phyloP scores from a whole-genome alignment of 2,888 invertebrate genomes.

The Auanema sp. region DNA sequence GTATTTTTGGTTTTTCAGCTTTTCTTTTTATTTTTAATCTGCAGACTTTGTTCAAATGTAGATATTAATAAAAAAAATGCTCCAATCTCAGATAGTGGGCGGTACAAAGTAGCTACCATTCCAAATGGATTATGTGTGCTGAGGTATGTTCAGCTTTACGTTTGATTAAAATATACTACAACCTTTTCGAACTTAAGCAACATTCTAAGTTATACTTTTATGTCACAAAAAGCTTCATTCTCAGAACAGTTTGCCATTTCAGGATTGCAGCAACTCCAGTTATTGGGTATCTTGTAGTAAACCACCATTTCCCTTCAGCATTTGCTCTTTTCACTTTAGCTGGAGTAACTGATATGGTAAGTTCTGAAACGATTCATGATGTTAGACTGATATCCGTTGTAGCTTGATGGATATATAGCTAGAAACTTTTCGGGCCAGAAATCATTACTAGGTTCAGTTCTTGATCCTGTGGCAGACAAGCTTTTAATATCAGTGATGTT shows the following conservation, averaged over 20 bases:
- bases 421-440: slow-evolving; percentile 86
- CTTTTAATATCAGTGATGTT: slow-evolving; percentile 86
- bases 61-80: slow-evolving; percentile 4
- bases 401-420: slow-evolving; percentile 88
- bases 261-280: slow-evolving; percentile 85
- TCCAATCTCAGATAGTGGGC: slow-evolving; percentile 65
- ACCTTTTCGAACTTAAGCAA: neutral
- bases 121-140: slow-evolving; percentile 87
- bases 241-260: no score
- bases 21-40: neutral
- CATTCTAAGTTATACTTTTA: neutral
- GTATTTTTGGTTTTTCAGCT: no score
- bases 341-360: slow-evolving; percentile 87
- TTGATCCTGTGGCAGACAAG: slow-evolving; percentile 97
- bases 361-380: slow-evolving; percentile 36
- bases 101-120: slow-evolving; percentile 87
- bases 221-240: no score
- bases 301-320: slow-evolving; percentile 78
- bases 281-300: slow-evolving; percentile 83
- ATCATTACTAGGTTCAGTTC: slow-evolving; percentile 87
- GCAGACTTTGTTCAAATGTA: slow-evolving; percentile 1
- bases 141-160: slow-evolving; percentile 30
- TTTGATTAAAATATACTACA: neutral
- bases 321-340: slow-evolving; percentile 81
- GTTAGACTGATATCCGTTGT: slow-evolving; percentile 11